Percentiles rank a stretch among this genome's conserved stretches.
Conservation (phyloP, 1,140 invertebrate genomes). For the Colletes latitarsis region DNA sequence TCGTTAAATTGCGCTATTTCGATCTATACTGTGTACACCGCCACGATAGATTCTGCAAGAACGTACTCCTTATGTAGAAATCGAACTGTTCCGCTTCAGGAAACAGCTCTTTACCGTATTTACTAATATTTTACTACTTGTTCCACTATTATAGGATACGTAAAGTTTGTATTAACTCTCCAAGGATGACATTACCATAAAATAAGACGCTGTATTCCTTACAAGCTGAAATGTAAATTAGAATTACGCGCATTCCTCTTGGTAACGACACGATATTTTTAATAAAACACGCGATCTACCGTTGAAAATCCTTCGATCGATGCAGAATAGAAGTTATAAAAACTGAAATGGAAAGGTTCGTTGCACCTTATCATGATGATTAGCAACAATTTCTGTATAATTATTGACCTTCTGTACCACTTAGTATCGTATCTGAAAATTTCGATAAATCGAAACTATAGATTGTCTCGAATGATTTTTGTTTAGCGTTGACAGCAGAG, state of each 20-base stretch:
- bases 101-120: too few species aligned
- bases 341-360: constrained; percentile 35
- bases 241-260: too few species aligned
- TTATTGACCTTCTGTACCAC: constrained; percentile 42
- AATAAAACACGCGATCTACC: constrained; percentile 25
- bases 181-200: not conserved
- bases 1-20: too few species aligned
- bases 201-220: not conserved
- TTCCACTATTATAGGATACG: not conserved
- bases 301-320: constrained; percentile 38
- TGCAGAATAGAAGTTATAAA: constrained; percentile 29
- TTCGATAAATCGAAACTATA: too few species aligned
- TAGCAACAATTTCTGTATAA: constrained; percentile 31
- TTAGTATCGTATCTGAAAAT: constrained; percentile 12
- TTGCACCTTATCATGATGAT: constrained; percentile 48
- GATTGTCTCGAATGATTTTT: too few species aligned
- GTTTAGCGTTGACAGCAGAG: too few species aligned
- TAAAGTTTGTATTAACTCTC: too few species aligned
- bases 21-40: too few species aligned
- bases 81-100: too few species aligned
- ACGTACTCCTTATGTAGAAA: too few species aligned
- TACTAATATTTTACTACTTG: too few species aligned
- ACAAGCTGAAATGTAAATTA: not conserved
- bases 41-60: too few species aligned
- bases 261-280: not conserved